Base-by-base conservation (phyloP, 2,888 invertebrate genomes). In the Cryptophagus acutangulus region DNA sequence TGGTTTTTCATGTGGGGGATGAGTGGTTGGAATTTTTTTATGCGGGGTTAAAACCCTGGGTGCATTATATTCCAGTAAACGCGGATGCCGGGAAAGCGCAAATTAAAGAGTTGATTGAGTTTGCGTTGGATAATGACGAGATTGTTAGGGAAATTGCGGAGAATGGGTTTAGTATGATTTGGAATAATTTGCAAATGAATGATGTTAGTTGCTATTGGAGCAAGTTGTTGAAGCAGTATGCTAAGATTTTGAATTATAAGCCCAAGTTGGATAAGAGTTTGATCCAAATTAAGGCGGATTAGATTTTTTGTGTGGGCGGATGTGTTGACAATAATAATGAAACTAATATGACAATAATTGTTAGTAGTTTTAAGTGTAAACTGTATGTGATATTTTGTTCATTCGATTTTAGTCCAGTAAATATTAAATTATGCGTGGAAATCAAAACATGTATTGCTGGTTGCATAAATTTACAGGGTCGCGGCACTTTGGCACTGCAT, bases 21-120 rank as follows among this genome's bases (percentile, higher is more conserved):
- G 88, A 93, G 49, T 96, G 95, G 95, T 72, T 81, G 25, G 96
- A 97, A 72, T 97, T 96, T 68, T 97, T 92, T 69, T 97, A 97
- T 64, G 77, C 82, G 2, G 79, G 84, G 6, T 69, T 97, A 59
- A 87, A 86, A 65, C 94, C 95, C 0, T 96, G 96, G 96, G 79
- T 93, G 26, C 96, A 97, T 70, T 97, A 92, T 66, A 77, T 97
- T 49, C 96, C 96, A 0, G 78, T 97, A 1, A 70, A 66, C 28
- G 62, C 77, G 3, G 76, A 75, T 48, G 80, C 81, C 16, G 77
- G 72, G 14, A 74, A 83, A 66, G 71, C 79, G 28, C 80, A 90
- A 49, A 75, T 92, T n/a, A 74, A 77, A 55, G 74, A 79, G 33
- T 67, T 91, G 14, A 70, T 96, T 3, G 65, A 78, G 30, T 96